These are phyloP conservation scores for Todiramphus saurophagus DNA, from an alignment of 2,113 vertebrate genomes.

Conservation along the genomic window DNA sequence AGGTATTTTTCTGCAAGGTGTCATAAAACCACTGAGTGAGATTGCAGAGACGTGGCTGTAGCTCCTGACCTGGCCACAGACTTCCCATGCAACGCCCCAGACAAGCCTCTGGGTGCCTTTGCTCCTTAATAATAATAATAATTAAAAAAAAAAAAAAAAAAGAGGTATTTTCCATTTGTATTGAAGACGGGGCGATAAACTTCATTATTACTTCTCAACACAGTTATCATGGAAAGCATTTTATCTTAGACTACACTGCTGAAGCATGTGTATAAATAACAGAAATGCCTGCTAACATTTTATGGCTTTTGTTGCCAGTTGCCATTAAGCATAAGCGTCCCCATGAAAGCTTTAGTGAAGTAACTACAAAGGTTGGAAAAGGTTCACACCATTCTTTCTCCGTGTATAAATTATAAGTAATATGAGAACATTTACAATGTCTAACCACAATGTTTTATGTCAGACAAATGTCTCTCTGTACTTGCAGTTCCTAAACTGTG, in stretches of 20 bases:
- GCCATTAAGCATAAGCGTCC: slow-evolving; percentile 16
- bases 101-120: neutral
- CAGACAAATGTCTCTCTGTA: slow-evolving; percentile 53
- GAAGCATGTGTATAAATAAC: slow-evolving; percentile 17
- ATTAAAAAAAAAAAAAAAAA: too few species aligned
- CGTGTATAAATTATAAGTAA: slow-evolving; percentile 57
- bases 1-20: neutral
- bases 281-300: slow-evolving; percentile 35
- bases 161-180: neutral
- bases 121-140: neutral
- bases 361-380: slow-evolving; percentile 29
- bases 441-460: slow-evolving; percentile 53
- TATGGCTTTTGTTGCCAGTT: slow-evolving; percentile 31
- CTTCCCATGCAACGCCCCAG: neutral
- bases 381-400: slow-evolving; percentile 50
- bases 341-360: slow-evolving; percentile 13
- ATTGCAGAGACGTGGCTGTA: neutral
- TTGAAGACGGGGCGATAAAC: neutral
- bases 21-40: neutral
- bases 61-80: neutral
- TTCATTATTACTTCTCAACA: neutral
- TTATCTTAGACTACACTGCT: neutral
- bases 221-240: neutral
- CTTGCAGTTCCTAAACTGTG: slow-evolving; percentile 38
- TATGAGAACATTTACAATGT: slow-evolving; percentile 62